Base-by-base conservation (phyloP, 2,797 vertebrate genomes). In the Acridotheres tristis region DNA sequence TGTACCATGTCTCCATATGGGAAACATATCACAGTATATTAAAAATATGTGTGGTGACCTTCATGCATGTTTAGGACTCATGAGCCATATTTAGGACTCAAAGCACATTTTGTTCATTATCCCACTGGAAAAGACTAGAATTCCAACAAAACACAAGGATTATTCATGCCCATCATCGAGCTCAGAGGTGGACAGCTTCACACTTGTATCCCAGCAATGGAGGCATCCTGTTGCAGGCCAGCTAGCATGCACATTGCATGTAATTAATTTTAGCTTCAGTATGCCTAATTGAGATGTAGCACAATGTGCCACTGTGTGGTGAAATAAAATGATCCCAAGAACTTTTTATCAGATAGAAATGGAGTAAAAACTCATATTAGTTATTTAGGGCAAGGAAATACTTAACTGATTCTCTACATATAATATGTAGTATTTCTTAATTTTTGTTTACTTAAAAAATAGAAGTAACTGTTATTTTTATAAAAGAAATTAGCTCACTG, bases 401-500 rank as follows among this genome's bases (percentile, higher is more conserved):
- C 71, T 84, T 51, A 87, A 73, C 40, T 34, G 27, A 55, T 34
- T 74, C 84, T 91, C 63, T 79, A 30, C n/a, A 50, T 63, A 86
- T 10, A 40, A 40, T 40, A 40, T 40, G 59, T 62, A 82, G 36
- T 84, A 45, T 90, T 96, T 86, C 61, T 93, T 95, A 11, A 65
- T 93, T 96, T 94, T 38, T 68, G 59, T 89, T 92, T 97, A 89
- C 51, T 82, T 89, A 57, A 88, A 94, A 43, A 43, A 92, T 76
- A 63, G 26, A 94, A 90, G 30, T 69, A 79, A 95, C 75, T 42
- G 29, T 78, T 95, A 73, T 90, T 96, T 78, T 94, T 93, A 88
- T 74, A 78, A 91, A 98, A 94, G 57, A 97, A 97, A 97, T 95
- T 96, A 98, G 83, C 90, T 97, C 96, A 89, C 96, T 76, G 81